phyloP scores from a whole-genome alignment of 2,797 vertebrate genomes.

The Rhabdophis nuchalis region DNA sequence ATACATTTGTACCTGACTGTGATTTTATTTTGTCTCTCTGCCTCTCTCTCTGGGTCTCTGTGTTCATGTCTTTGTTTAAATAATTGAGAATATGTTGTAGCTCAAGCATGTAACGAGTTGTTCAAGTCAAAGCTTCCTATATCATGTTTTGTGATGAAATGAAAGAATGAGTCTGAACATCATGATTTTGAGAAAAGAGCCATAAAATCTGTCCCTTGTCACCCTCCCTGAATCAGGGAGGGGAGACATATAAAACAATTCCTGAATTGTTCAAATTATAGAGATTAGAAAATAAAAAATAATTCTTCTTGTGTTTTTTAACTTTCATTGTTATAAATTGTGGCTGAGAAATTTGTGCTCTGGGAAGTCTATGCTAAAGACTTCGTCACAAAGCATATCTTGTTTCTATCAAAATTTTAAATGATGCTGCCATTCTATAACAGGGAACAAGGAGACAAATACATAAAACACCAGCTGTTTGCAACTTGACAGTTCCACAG shows the following conservation, averaged over 20 bases:
- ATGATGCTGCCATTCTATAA: constrained; percentile 11
- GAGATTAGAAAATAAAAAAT: neutral
- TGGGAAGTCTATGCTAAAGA: constrained; percentile 27
- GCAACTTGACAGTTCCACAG: constrained; percentile 34
- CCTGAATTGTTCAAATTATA: neutral
- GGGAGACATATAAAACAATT: neutral
- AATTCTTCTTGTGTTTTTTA: neutral
- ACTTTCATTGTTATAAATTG: constrained; percentile 17
- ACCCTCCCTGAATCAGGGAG: neutral
- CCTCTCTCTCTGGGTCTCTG: neutral
- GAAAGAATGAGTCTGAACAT: neutral
- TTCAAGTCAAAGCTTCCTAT: neutral
- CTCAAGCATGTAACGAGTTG: neutral
- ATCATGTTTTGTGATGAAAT: neutral
- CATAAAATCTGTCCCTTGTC: neutral
- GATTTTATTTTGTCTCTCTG: neutral
- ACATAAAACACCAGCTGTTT: constrained; percentile 28
- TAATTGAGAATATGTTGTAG: neutral
- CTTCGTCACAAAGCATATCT: constrained; percentile 31
- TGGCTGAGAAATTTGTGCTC: neutral
- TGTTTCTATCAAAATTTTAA: constrained; percentile 18
- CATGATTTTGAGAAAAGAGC: neutral
- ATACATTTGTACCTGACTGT: neutral
- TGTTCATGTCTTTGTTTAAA: neutral
- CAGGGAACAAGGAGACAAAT: constrained; percentile 37